These are phyloP conservation scores for Pogona vitticeps DNA, from an alignment of 2,113 vertebrate species.

Conservation along the genomic window DNA sequence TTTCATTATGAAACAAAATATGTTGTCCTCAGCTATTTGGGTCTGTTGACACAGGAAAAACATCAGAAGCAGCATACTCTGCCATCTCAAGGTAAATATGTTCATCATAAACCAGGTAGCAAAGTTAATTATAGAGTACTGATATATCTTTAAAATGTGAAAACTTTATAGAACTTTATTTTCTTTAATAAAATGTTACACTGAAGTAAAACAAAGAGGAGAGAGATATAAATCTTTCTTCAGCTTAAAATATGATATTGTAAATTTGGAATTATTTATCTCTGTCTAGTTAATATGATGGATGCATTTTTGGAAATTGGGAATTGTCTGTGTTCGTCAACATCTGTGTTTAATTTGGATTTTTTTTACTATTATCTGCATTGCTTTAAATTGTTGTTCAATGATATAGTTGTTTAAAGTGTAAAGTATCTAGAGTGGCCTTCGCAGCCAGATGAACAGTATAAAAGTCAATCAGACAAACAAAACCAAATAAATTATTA, in stretches of 20 bases:
- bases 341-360: too few species aligned
- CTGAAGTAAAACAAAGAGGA: not conserved
- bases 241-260: not conserved
- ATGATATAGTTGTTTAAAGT: too few species aligned
- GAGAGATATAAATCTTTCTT: not conserved
- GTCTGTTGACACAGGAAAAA: constrained; percentile 76
- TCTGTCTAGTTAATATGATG: too few species aligned
- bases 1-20: constrained; percentile 95
- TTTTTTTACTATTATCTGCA: too few species aligned
- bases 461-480: too few species aligned
- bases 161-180: not conserved
- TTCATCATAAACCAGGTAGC: not conserved
- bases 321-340: not conserved
- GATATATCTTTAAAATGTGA: constrained; percentile 1
- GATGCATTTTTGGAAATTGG: not conserved
- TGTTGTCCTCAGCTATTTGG: constrained; percentile 91
- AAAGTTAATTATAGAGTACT: not conserved
- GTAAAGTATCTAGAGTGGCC: too few species aligned
- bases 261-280: not conserved
- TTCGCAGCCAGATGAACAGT: too few species aligned
- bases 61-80: constrained; percentile 63
- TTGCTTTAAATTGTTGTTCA: too few species aligned
- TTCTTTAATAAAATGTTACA: not conserved
- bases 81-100: constrained; percentile 69
- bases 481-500: too few species aligned